phyloP scores from a whole-genome alignment of 2,797 vertebrate genomes.

The Peromyscus eremicus region DNA sequence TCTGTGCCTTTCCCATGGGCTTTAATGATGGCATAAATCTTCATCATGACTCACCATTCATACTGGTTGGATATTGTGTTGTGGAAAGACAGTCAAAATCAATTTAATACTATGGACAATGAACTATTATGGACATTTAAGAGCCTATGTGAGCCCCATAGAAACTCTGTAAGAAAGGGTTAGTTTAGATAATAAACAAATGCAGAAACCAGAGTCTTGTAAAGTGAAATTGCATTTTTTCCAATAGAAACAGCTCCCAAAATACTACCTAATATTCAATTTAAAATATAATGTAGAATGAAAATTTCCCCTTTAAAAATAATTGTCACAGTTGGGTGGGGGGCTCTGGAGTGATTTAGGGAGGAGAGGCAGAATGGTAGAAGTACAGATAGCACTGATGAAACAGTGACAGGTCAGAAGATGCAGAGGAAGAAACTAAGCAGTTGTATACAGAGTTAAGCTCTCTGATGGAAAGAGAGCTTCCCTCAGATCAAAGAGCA shows the following conservation, averaged over 20 bases:
- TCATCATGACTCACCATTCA: background rate
- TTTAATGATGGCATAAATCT: background rate
- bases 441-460: background rate
- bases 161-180: background rate
- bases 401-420: background rate
- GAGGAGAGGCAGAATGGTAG: background rate
- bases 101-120: background rate
- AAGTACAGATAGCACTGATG: background rate
- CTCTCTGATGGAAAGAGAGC: slow-evolving; percentile 52
- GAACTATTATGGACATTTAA: background rate
- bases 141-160: background rate
- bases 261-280: background rate
- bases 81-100: background rate
- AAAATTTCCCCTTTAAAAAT: background rate
- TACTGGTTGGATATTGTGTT: background rate
- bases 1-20: background rate
- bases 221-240: background rate
- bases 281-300: background rate
- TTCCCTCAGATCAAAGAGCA: background rate
- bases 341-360: background rate
- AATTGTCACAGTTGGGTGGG: background rate
- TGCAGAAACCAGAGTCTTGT: background rate
- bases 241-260: background rate
- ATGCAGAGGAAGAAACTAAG: background rate
- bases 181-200: background rate